phyloP scores from a whole-genome alignment of 2,888 invertebrate genomes.

The Brenthis ino region DNA sequence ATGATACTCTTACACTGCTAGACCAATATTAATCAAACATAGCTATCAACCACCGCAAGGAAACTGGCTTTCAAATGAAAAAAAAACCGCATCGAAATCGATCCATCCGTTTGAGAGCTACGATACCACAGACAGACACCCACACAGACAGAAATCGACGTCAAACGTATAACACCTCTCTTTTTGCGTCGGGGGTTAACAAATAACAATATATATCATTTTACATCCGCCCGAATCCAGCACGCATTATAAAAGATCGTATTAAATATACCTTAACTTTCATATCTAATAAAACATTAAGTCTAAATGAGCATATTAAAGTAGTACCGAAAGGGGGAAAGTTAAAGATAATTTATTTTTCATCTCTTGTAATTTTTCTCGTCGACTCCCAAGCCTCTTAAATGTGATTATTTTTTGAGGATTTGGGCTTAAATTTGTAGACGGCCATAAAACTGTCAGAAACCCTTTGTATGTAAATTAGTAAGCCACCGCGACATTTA shows the following conservation, averaged over 20 bases:
- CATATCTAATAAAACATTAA: not conserved
- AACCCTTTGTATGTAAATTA: conserved; percentile 27
- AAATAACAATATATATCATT: too few species aligned
- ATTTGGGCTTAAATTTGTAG: conserved; percentile 26
- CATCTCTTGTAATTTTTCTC: conserved; percentile 32
- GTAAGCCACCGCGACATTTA: conserved; percentile 18
- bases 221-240: too few species aligned
- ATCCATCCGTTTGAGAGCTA: too few species aligned
- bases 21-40: too few species aligned
- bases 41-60: too few species aligned
- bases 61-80: too few species aligned
- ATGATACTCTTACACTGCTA: too few species aligned
- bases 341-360: conserved; percentile 8
- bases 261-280: not conserved
- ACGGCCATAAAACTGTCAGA: conserved; percentile 28
- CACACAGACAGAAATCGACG: too few species aligned
- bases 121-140: too few species aligned
- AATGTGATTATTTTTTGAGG: conserved; percentile 21
- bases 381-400: conserved; percentile 10
- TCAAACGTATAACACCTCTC: too few species aligned
- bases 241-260: not conserved
- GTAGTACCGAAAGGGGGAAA: not conserved
- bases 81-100: too few species aligned
- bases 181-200: too few species aligned
- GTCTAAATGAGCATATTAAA: not conserved